Evolutionary conservation across 2,113 vertebrate genomes (phyloP), one percentile per base, ranked within the genome.

Genomic region (Stomatorhinus ivindoensis): DNA sequence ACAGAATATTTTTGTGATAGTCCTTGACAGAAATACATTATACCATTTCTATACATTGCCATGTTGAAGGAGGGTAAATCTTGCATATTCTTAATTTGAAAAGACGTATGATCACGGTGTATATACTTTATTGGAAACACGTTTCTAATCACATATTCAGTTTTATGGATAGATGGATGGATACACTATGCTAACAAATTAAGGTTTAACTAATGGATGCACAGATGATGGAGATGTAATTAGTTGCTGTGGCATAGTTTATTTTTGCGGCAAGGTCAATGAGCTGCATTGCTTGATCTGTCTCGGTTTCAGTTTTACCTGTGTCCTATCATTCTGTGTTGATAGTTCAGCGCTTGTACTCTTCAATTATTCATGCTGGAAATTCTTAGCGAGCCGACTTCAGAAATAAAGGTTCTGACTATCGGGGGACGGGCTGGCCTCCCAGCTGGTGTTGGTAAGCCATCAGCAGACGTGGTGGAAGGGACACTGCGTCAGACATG

Each of bases 301-400:
- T 69, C 85, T 65, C 9, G 3, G 58, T 44, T 86, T 48, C 13
- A 47, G 69, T 51, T 65, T 39, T 69, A 69, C 65, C 42, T 42
- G 53, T 85, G 47, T 51, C 50, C 21, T 42, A 42, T 31, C 39
- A 24, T 85, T 85, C 47, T 6, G 47, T 86, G 61, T 87, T 87
- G 42, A 69, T 87, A 73, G 89, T 80, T 73, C 48, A 42, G 61
- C 15, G 35, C 85, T 87, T 87, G 65, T 90, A 76, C 89, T 90
- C 3, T 82, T 90, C 65, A 90, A 90, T 90, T 80, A 80, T 90
- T 90, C 65, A 90, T 90, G 58, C 11, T 42, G n/a, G 86, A 87
- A 42, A 82, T 86, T 44, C 65, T 73, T 21, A 58, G 88, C 39
- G 2, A 31, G 61, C 13, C 39, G 89, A 87, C 42, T 87, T 8